Percentiles rank a stretch among this genome's conserved stretches.
These are phyloP conservation scores for Enteromius trimaculatus DNA, from an alignment of 2,797 vertebrate species.

Conservation along the genomic window DNA sequence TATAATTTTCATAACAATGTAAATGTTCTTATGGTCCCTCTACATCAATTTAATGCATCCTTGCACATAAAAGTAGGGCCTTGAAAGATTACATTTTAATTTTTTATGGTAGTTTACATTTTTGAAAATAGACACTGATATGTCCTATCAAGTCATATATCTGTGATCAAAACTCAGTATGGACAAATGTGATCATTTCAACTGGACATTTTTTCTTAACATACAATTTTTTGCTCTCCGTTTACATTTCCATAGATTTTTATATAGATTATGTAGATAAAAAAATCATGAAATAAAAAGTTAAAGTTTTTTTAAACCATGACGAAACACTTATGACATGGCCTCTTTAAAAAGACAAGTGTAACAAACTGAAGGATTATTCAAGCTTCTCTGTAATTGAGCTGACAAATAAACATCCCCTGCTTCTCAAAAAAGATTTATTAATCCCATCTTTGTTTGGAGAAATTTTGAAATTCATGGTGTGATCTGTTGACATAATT, in stretches of 20 bases:
- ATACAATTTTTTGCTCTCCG: too few species aligned
- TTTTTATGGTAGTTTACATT: too few species aligned
- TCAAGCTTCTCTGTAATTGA: not conserved
- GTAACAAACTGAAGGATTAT: not conserved
- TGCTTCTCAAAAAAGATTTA: not conserved
- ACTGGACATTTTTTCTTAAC: too few species aligned
- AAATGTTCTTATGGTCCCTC: not conserved
- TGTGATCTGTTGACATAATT: slow-evolving; percentile 23
- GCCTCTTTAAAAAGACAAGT: not conserved
- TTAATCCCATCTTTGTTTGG: not conserved
- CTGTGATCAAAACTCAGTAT: not conserved
- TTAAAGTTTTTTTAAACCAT: too few species aligned
- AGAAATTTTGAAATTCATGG: not conserved
- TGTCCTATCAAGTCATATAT: not conserved
- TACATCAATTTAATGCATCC: not conserved
- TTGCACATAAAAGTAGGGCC: not conserved
- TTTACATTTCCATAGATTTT: too few species aligned
- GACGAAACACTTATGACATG: not conserved
- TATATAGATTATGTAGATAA: too few species aligned
- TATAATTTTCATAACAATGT: not conserved
- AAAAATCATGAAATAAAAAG: too few species aligned
- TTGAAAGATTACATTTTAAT: too few species aligned
- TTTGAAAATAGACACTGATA: not conserved
- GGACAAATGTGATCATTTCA: not conserved
- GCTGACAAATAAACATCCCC: not conserved